Conservation (phyloP, 2,113 vertebrate genomes). For the Hemiscyllium ocellatum region DNA sequence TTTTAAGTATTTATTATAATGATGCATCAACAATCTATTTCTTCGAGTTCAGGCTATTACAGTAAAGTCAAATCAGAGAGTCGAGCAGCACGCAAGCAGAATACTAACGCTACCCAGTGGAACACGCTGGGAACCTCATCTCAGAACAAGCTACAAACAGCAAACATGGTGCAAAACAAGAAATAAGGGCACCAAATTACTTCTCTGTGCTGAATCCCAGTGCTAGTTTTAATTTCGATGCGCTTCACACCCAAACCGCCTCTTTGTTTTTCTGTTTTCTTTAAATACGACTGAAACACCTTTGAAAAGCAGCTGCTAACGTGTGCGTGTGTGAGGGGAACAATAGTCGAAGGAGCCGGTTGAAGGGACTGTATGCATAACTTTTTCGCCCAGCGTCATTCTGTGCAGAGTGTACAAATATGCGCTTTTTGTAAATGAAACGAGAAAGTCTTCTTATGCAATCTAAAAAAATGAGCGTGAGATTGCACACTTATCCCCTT, state of each 20-base stretch:
- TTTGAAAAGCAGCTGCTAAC: not conserved
- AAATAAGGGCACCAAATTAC: conserved; percentile 11
- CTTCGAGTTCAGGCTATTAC: not conserved
- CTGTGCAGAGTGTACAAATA: not conserved
- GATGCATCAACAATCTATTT: not conserved
- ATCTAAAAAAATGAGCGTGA: not conserved
- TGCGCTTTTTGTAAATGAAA: not conserved
- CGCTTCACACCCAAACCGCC: not conserved
- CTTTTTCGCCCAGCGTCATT: not conserved
- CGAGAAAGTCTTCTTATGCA: not conserved
- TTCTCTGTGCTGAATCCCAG: not conserved
- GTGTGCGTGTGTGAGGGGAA: not conserved
- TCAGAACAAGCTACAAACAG: not conserved
- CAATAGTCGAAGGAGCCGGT: not conserved
- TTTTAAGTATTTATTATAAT: not conserved
- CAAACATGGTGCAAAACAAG: conserved; percentile 11
- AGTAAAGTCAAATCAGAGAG: conserved; percentile 5
- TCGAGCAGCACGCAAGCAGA: not conserved
- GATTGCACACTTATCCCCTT: not conserved
- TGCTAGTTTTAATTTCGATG: not conserved
- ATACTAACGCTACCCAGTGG: conserved; percentile 33
- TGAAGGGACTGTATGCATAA: not conserved
- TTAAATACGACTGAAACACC: not conserved
- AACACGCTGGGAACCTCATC: conserved; percentile 16
- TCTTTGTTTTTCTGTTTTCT: not conserved